Conservation (phyloP, 1,140 invertebrate species). For the Pseudomyrmex gracilis region DNA sequence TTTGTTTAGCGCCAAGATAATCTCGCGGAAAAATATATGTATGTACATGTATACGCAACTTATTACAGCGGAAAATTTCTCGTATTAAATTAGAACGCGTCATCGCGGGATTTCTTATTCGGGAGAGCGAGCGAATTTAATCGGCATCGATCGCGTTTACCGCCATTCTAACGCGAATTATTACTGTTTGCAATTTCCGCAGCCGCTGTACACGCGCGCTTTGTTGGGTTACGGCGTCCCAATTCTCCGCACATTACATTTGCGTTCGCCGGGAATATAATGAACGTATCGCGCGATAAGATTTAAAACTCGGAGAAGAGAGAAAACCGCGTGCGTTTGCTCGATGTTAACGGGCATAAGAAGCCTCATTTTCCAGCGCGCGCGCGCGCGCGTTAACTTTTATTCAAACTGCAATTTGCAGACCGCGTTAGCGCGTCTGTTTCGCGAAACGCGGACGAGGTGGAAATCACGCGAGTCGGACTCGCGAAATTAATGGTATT, state of each 20-base stretch:
- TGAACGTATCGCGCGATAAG: background rate
- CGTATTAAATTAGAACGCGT: no score
- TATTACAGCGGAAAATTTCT: no score
- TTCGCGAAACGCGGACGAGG: no score
- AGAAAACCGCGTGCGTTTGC: background rate
- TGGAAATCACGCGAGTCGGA: background rate
- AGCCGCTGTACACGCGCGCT: background rate
- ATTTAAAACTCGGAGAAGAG: slow-evolving; percentile 43
- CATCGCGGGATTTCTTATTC: background rate
- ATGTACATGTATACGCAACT: no score
- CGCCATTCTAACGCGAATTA: background rate
- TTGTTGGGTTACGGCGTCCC: slow-evolving; percentile 18
- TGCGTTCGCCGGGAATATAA: background rate
- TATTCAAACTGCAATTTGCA: slow-evolving; percentile 45
- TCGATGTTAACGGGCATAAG: background rate
- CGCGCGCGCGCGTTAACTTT: background rate
- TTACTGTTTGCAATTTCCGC: slow-evolving; percentile 7
- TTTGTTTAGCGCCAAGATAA: background rate
- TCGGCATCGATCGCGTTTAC: background rate
- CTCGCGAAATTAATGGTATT: slow-evolving; percentile 23
- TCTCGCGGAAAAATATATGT: no score
- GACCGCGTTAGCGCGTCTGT: background rate
- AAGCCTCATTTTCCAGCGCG: background rate
- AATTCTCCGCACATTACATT: background rate
- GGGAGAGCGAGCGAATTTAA: background rate